These are phyloP conservation scores for Lochmaea crataegi DNA, from an alignment of 2,888 invertebrate genomes.

Conservation along the genomic window DNA sequence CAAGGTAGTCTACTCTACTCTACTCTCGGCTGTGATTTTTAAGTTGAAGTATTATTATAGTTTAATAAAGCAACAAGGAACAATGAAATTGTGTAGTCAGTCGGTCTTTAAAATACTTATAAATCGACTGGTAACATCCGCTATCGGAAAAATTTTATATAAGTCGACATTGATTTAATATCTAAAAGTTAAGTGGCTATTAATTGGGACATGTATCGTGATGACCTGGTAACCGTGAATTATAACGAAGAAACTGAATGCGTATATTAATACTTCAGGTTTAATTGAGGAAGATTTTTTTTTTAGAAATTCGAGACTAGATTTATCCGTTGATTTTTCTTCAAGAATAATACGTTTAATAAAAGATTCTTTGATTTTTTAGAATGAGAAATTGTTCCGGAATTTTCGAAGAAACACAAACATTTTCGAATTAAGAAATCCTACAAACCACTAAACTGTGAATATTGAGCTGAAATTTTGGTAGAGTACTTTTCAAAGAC, in stretches of 20 bases:
- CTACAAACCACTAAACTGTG: too few species aligned
- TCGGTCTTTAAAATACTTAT: neutral
- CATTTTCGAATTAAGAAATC: too few species aligned
- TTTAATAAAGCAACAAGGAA: conserved; percentile 3
- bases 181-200: neutral
- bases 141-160: neutral
- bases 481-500: too few species aligned
- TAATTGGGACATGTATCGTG: neutral
- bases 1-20: conserved; percentile 33
- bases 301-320: too few species aligned
- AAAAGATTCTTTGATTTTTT: too few species aligned
- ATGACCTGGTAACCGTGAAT: conserved; percentile 8
- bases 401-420: too few species aligned
- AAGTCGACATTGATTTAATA: conserved; percentile 10
- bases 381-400: too few species aligned
- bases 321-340: too few species aligned
- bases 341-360: too few species aligned
- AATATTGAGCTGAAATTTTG: too few species aligned
- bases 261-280: too few species aligned
- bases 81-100: conserved; percentile 8
- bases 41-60: conserved; percentile 7
- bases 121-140: conserved; percentile 17
- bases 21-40: conserved; percentile 19
- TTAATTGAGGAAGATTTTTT: neutral
- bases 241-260: neutral